These are phyloP conservation scores for Eurytoma californica DNA, from an alignment of 2,888 invertebrate genomes.

Conservation along the genomic window DNA sequence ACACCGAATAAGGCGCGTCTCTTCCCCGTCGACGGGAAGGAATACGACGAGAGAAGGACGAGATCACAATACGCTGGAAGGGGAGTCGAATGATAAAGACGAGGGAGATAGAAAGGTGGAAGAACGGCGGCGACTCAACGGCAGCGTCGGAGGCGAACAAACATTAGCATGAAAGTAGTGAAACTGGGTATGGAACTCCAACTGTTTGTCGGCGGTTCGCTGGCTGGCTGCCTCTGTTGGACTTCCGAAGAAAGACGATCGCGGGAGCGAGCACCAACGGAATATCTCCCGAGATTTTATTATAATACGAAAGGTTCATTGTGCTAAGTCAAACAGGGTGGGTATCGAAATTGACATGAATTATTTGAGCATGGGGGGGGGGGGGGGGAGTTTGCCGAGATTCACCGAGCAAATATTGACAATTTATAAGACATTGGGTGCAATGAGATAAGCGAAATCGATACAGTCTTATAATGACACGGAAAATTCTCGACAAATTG, in stretches of 20 bases:
- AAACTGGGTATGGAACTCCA: slow-evolving; percentile 51
- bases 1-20: slow-evolving; percentile 13
- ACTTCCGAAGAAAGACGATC: slow-evolving; percentile 33
- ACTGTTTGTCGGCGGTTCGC: slow-evolving; percentile 42
- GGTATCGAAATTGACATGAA: slow-evolving; percentile 1
- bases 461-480: not conserved
- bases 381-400: not conserved
- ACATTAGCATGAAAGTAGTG: slow-evolving; percentile 64
- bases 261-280: slow-evolving; percentile 15
- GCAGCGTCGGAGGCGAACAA: slow-evolving; percentile 48
- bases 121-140: not conserved
- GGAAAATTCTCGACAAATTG: too few species aligned
- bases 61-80: slow-evolving; percentile 9
- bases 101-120: slow-evolving; percentile 26
- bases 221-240: slow-evolving; percentile 5
- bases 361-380: slow-evolving; percentile 5
- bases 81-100: slow-evolving; percentile 32
- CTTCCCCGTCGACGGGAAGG: not conserved
- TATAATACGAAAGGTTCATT: slow-evolving; percentile 41
- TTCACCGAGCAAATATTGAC: slow-evolving; percentile 38
- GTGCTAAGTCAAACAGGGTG: slow-evolving; percentile 25
- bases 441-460: not conserved
- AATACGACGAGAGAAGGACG: not conserved
- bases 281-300: slow-evolving; percentile 44
- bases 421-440: not conserved